Evolutionary conservation across 1,140 invertebrate species (phyloP).

Genomic region (Maniola jurtina): DNA sequence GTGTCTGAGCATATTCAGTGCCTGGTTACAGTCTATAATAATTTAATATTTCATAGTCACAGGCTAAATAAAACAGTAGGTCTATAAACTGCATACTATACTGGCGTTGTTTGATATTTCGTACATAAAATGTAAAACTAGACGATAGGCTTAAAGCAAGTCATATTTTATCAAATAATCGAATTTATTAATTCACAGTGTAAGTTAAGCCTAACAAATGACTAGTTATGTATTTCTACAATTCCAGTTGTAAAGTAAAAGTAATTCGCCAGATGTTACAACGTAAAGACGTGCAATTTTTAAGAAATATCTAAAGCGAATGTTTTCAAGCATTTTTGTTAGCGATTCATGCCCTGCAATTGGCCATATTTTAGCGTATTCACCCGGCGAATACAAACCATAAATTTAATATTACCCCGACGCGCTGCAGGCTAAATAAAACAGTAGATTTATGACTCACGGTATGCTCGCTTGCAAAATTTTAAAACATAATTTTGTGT

Average conservation of each 20-base stretch:
- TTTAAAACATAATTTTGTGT: slow-evolving; percentile 1
- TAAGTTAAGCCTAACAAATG: too few species aligned
- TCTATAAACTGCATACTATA: background rate
- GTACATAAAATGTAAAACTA: too few species aligned
- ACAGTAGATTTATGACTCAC: slow-evolving; percentile 14
- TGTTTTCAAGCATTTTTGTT: background rate
- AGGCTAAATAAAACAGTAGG: background rate
- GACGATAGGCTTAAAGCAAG: too few species aligned
- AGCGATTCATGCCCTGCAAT: background rate
- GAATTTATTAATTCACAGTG: too few species aligned
- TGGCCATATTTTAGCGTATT: slow-evolving; percentile 5
- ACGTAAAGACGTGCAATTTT: background rate
- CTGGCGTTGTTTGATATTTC: too few species aligned
- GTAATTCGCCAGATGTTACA: background rate
- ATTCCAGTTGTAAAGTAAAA: too few species aligned
- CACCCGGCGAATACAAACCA: slow-evolving; percentile 4
- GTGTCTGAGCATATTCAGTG: slow-evolving; percentile 18
- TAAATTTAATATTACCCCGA: slow-evolving; percentile 25
- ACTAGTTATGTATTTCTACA: too few species aligned
- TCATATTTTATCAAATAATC: too few species aligned
- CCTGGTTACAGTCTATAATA: background rate
- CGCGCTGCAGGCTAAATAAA: slow-evolving; percentile 13
- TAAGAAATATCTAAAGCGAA: slow-evolving; percentile 7
- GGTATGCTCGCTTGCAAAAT: slow-evolving; percentile 8
- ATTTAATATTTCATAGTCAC: background rate